A percentile compares a stretch with the other conserved stretches of the same genome.
These are phyloP conservation scores for Forficula auricularia DNA, from an alignment of 1,140 invertebrate genomes.

Conservation along the genomic window DNA sequence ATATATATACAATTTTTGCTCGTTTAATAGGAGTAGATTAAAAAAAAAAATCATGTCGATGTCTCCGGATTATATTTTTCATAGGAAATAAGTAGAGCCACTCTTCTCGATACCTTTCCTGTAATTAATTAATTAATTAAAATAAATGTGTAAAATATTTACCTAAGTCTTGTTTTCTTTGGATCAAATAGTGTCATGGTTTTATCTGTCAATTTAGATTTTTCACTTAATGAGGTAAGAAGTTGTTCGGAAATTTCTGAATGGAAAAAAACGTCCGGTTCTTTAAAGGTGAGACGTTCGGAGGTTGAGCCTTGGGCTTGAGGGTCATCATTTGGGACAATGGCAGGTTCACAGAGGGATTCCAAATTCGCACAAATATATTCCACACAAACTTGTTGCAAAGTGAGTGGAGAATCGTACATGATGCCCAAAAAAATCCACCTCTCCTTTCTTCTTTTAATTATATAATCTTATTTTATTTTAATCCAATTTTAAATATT, in stretches of 20 bases:
- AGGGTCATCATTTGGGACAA: not conserved
- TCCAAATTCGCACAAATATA: conserved; percentile 50
- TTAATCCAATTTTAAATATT: no score
- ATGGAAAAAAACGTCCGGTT: conserved; percentile 46
- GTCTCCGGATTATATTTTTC: no score
- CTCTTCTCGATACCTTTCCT: no score
- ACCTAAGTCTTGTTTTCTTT: conserved; percentile 40
- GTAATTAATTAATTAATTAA: conserved; percentile 26
- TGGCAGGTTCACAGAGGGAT: conserved; percentile 32
- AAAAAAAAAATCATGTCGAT: no score
- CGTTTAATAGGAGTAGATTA: no score
- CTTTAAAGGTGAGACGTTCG: conserved; percentile 37
- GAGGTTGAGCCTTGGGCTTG: not conserved
- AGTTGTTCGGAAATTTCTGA: conserved; percentile 48
- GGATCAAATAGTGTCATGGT: conserved; percentile 46
- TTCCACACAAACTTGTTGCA: conserved; percentile 49
- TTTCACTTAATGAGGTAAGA: conserved; percentile 40
- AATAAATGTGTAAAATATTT: conserved; percentile 20
- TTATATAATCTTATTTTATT: no score
- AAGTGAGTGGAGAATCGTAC: conserved; percentile 41
- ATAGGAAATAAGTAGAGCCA: no score
- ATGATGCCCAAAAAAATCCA: no score
- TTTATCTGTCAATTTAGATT: conserved; percentile 42
- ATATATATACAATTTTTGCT: no score
- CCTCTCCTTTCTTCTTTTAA: no score